phyloP scores from a whole-genome alignment of 2,113 vertebrate species.

The Aegotheles bennettii region DNA sequence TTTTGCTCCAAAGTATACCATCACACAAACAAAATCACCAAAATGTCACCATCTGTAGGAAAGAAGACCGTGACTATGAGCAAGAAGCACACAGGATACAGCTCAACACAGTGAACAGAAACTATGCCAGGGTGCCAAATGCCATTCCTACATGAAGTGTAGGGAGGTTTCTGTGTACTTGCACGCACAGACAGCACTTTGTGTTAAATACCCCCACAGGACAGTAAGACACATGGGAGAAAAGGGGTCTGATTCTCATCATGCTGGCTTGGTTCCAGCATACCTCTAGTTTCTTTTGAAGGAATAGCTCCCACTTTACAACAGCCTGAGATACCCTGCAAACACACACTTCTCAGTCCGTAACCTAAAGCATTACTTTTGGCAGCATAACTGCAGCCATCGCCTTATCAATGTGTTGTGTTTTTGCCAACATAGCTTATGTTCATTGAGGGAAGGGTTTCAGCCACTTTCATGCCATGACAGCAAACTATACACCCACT shows the following conservation, averaged over 20 bases:
- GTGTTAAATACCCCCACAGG: background rate
- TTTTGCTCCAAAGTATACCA: background rate
- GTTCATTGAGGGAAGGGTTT: background rate
- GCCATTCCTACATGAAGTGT: background rate
- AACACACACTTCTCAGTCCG: background rate
- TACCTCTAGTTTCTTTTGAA: background rate
- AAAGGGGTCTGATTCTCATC: background rate
- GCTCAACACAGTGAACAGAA: background rate
- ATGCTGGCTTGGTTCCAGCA: background rate
- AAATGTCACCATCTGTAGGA: background rate
- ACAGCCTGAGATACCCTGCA: background rate
- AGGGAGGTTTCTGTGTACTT: background rate
- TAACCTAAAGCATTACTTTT: background rate
- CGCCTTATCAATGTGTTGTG: background rate
- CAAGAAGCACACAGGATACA: accelerated
- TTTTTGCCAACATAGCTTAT: background rate
- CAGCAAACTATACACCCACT: background rate
- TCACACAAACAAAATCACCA: background rate
- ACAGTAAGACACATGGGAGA: background rate
- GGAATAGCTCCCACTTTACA: background rate
- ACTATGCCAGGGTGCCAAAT: background rate
- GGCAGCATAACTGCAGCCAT: background rate
- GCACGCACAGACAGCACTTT: background rate
- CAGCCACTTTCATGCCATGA: background rate
- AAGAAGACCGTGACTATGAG: background rate